Evolutionary conservation across 2,113 vertebrate genomes (phyloP), one percentile per base, ranked within the genome.

Genomic region (Vimba vimba): DNA sequence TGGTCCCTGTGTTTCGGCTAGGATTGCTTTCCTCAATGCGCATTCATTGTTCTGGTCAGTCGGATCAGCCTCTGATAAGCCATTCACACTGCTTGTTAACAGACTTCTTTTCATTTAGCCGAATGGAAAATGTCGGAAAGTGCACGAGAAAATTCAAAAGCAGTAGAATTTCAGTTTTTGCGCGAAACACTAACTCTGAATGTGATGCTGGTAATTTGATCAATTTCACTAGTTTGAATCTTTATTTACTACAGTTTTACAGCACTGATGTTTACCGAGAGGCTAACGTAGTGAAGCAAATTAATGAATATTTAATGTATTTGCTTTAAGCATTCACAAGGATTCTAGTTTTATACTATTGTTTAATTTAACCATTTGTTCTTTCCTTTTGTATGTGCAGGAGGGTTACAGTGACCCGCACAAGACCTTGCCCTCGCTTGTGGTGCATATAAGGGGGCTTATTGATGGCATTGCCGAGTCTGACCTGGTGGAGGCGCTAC

Each of bases 361-460:
- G 8, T 21, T 69, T 6, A 17, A 27, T 23, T 71, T 30, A 68
- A 39, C 1, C 5, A 27, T 55, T 66, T 52, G 33, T 36, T 66
- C 15, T 47, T 66, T 57, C 0, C 9, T 73, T 73, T 33, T 85
- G 43, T 79, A 4, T 43, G 11, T 47, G 13, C 64, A 99, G 97
- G 97, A 99, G 91, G 95, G 94, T 84, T 98, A 97, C 12, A 96
- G 97, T 8, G 97, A 98, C 85, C 97, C 97, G 3, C 97, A 98
- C 87, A 99, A 98, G 92, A 96, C 97, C 0, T 95, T 97, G 0
- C 97, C 97, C 23, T 99, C 97, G 47, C 95, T 96, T 1, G 97
- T 99, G 88, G 97, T 98, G 11, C 97, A 99, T 87, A 96, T 99
- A 88, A 91, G 97, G 80, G 97, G 97, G 66, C 92, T 99, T 88